Percentiles rank a stretch among this genome's conserved stretches.
These are phyloP conservation scores for Pammene fasciana DNA, from an alignment of 2,888 invertebrate genomes.

Conservation along the genomic window DNA sequence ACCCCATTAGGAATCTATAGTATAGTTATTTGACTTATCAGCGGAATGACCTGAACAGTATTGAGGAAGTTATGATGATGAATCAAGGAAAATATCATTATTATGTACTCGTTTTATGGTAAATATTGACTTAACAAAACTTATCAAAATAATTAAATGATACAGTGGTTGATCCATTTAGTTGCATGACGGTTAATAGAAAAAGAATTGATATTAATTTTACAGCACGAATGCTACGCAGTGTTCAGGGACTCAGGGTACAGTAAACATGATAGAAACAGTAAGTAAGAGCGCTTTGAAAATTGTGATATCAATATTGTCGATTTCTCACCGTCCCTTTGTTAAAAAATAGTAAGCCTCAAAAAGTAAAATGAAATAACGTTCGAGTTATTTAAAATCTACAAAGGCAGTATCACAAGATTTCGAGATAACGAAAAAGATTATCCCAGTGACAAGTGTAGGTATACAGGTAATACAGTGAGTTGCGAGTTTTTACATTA, in stretches of 20 bases:
- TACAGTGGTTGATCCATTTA: constrained; percentile 22
- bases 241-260: constrained; percentile 12
- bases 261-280: constrained; percentile 24
- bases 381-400: no score
- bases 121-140: neutral
- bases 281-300: neutral
- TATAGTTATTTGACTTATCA: no score
- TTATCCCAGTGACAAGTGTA: no score
- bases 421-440: no score
- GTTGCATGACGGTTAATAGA: constrained; percentile 10
- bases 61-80: neutral
- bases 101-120: neutral
- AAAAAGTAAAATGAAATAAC: no score
- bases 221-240: constrained; percentile 41
- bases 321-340: no score
- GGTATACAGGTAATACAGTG: no score
- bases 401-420: no score
- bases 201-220: constrained; percentile 40
- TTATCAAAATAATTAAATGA: constrained; percentile 10
- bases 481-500: no score
- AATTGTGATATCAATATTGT: neutral
- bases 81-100: neutral
- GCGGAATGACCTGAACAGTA: no score
- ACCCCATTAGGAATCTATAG: no score
- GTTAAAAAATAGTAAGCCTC: no score